Evolutionary conservation across 2,888 invertebrate species (phyloP).

Genomic region (Agonopterix arenella): DNA sequence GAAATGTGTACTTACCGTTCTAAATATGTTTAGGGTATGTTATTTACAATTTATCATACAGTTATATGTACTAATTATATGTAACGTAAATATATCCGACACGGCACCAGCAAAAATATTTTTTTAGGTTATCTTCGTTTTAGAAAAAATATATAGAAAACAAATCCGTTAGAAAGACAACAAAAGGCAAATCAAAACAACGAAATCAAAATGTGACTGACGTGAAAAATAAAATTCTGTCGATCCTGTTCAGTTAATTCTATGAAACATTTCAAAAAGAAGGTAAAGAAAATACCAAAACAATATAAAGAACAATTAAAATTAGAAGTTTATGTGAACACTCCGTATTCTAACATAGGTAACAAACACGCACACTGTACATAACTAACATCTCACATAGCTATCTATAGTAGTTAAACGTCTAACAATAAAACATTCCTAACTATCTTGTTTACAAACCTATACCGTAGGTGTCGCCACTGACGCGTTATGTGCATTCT

Average conservation of each 20-base stretch:
- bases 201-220: background rate
- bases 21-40: slow-evolving; percentile 5
- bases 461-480: too few relatives aligned
- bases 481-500: too few relatives aligned
- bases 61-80: slow-evolving; percentile 12
- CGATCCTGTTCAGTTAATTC: too few relatives aligned
- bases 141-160: slow-evolving; percentile 8
- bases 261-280: too few relatives aligned
- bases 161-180: slow-evolving; percentile 16
- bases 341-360: too few relatives aligned
- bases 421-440: too few relatives aligned
- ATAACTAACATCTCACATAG: too few relatives aligned
- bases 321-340: slow-evolving; percentile 2
- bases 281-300: too few relatives aligned
- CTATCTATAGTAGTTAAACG: too few relatives aligned
- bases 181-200: slow-evolving; percentile 33
- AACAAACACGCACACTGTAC: too few relatives aligned
- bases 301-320: slow-evolving; percentile 1
- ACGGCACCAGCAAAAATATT: background rate
- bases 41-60: slow-evolving; percentile 8
- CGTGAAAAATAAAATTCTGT: too few relatives aligned
- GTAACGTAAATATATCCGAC: background rate
- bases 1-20: slow-evolving; percentile 31
- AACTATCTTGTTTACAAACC: too few relatives aligned
- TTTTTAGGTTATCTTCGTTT: background rate